Evolutionary conservation across 1,140 invertebrate genomes (phyloP), one percentile per base, ranked within the genome.

Genomic region (Drosophila seguyi): DNA sequence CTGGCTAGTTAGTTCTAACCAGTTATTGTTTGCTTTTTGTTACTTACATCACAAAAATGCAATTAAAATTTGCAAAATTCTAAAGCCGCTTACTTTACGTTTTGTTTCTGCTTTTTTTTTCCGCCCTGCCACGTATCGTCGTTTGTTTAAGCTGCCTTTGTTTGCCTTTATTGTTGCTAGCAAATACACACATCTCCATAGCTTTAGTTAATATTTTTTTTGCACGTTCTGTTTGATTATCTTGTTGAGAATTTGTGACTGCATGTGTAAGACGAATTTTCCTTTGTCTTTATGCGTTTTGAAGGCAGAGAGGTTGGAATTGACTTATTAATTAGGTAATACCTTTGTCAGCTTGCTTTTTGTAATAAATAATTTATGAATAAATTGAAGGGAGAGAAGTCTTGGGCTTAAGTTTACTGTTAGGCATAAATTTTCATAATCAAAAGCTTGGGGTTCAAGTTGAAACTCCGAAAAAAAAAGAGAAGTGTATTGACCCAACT

Each of bases 41-140:
- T 50, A 71, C 81, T 84, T 84, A 80, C 81, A 85, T 85, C 77
- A 85, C 81, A 80, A 84, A 79, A 78, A 50, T 69, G 79, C 61
- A 84, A 85, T 74, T 85, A 65, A 77, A 80, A 71, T 79, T 63
- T 76, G 45, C 29, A 53, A 68, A 29, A 71, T 80, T 74, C 68
- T 74, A 65, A 57, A 68, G 81, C 75, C 81, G 69, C 75, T 79
- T 72, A 50, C 31, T 52, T 74, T 55, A 71, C 22, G 20, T 44
- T 72, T 74, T 57, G 39, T 45, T 16, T 60, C 57, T 22, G 45
- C 45, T 34, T 60, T 79, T 55, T 16, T 25, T 25, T 25, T 25
- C 25, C 31, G 1, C 31, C 31, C 27, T 52, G 61, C 34, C 58
- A 52, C 48, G 20, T 75, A 18, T 55, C 20, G 31, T 36, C 11